A percentile compares a stretch with the other conserved stretches of the same genome.
Conservation (phyloP, 2,797 vertebrate species). For the Oryzias sinensis region DNA sequence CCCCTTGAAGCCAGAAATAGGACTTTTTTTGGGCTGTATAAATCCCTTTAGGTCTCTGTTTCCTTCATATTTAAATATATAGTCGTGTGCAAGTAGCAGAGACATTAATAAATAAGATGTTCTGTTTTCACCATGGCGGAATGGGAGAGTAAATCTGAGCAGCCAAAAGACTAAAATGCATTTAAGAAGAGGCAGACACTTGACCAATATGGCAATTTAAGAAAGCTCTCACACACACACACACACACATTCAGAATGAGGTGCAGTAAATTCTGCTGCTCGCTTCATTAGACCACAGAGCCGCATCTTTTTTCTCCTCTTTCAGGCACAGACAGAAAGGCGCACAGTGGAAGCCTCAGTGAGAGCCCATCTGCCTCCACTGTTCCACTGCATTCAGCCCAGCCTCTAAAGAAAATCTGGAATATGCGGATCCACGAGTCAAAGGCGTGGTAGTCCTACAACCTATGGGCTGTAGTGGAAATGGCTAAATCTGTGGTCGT, state of each 20-base stretch:
- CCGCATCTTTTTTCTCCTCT: constrained; percentile 3
- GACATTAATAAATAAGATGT: constrained; percentile 22
- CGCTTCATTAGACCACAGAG: constrained; percentile 21
- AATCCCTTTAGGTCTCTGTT: constrained; percentile 22
- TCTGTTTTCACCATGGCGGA: constrained; percentile 34
- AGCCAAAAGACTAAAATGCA: too few relatives aligned
- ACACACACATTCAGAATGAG: constrained; percentile 22
- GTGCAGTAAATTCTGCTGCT: constrained; percentile 27
- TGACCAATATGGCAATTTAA: constrained; percentile 29
- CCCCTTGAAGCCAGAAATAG: constrained; percentile 41
- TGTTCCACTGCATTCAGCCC: constrained; percentile 34
- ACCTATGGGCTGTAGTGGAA: too few relatives aligned
- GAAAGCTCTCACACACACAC: constrained; percentile 22
- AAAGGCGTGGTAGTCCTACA: too few relatives aligned
- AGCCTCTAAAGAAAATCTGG: constrained; percentile 17
- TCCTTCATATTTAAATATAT: constrained; percentile 10
- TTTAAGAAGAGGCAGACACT: constrained; percentile 31
- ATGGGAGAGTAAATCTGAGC: constrained; percentile 9
- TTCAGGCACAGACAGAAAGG: neutral
- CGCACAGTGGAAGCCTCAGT: constrained; percentile 37
- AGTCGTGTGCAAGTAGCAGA: constrained; percentile 23
- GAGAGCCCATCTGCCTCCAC: constrained; percentile 35
- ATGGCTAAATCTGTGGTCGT: too few relatives aligned
- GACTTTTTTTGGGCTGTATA: constrained; percentile 25
- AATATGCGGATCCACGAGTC: too few relatives aligned